Base-by-base conservation (phyloP, 2,797 vertebrate species). In the Propithecus deckenii region DNA sequence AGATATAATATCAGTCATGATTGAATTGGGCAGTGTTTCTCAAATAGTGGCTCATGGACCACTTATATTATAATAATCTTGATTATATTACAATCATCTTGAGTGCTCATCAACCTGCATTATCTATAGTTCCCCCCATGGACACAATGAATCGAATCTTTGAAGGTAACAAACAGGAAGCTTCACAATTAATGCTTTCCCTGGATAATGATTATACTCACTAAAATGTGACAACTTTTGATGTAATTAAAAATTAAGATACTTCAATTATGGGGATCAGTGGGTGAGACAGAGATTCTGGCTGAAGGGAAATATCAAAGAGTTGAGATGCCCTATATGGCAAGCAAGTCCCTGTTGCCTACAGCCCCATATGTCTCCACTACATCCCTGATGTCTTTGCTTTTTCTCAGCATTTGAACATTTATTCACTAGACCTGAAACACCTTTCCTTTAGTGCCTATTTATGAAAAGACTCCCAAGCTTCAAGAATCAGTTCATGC, bases 301-400 rank as follows among this genome's bases (percentile, higher is more conserved):
- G 13, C n/a, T 38, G 28, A 17, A 18, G 38, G 55, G 23, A 81
- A 4, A 80, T 17, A 30, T 32, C 2, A 9, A 76, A 13, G 6
- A 41, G 1, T 6, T 46, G 35, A 81, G 32, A 61, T 55, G 22
- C 8, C 4, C 0, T 69, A 1, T 13, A 43, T 8, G 11, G 6
- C 61, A 52, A 41, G 20, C 9, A 75, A 25, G 5, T 2, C 15
- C 0, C 20, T 71, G 0, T 41, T 65, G 15, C 46, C 20, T 41
- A 5, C 11, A 12, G 11, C 7, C 18, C 28, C 5, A 15, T 14
- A 43, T 79, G 30, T 7, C 25, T 41, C 41, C 35, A 57, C 80
- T 43, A 17, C 5, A 13, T 13, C 17, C 23, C 5, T 65, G 38
- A 46, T n/a, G 20, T 41, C 12, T 46, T 63, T 35, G 1, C 59